Evolutionary conservation across 2,888 invertebrate genomes (phyloP), one percentile per base, ranked within the genome.

Genomic region (Phortica okadai): DNA sequence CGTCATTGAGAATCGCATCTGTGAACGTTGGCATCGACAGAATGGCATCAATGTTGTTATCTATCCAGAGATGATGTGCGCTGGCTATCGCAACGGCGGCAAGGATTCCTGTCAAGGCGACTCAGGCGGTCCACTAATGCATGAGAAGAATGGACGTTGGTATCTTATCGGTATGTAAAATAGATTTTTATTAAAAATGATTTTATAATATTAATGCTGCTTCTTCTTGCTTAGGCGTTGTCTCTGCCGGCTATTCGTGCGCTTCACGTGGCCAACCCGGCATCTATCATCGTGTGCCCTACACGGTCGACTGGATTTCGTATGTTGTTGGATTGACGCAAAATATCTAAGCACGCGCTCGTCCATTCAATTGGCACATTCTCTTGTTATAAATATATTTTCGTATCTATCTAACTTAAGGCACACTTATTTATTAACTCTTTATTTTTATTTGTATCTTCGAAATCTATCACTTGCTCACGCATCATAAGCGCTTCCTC

Each of bases 61-160:
- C 88, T 97, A 97, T 91, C 97, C 97, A 64, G 98, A 98, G 92
- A 98, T 98, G 98, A 94, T 98, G 91, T 98, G 98, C 90, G 97
- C 98, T 0, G 98, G 98, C 2, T 97, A 98, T 91, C 94, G 97
- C 74, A 95, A 95, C 42, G 97, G 97, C 0, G 97, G 97, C 45
- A 92, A 92, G 78, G 91, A 92, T 77, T 94, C 94, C 10, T 95
- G 95, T 85, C 94, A 95, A 91, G 94, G 91, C n/a, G 91, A 91
- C 69, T 91, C 91, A 64, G 97, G 97, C 0, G 98, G 98, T 0
- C 97, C 97, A 0, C 91, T 98, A 74, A 98, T 97, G 97, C 92
- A 97, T 80, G 97, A 97, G 90, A 94, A 95, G 84, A 94, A 95
- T 7, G 97, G 97, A 0, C 93, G 97, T 64, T 98, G 97, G 97